Percentiles rank a stretch among this genome's conserved stretches.
Conservation (phyloP, 2,797 vertebrate genomes). For the Chelonia mydas region DNA sequence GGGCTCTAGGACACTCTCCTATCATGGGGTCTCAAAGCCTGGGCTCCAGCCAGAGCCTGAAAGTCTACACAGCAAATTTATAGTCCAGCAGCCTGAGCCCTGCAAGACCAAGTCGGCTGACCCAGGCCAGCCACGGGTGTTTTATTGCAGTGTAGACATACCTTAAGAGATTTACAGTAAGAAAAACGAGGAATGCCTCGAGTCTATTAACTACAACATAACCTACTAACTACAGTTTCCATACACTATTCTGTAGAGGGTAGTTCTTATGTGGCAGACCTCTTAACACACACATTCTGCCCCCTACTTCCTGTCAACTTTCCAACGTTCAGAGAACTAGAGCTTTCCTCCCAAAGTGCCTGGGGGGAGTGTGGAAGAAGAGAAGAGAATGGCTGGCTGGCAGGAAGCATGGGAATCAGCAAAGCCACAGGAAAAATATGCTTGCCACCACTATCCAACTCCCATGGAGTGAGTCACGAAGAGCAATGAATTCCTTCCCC, state of each 20-base stretch:
- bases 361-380: background rate
- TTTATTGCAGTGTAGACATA: background rate
- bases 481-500: background rate
- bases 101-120: background rate
- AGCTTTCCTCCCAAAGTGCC: background rate
- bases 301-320: background rate
- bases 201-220: no score
- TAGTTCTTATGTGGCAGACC: background rate
- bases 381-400: background rate
- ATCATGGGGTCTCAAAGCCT: no score
- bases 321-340: background rate
- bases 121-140: background rate
- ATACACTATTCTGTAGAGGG: background rate
- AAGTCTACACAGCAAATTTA: background rate
- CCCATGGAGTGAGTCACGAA: background rate
- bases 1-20: no score
- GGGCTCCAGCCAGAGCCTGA: background rate
- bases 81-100: no score
- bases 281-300: background rate
- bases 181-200: background rate
- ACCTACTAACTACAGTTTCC: no score
- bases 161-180: background rate
- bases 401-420: background rate
- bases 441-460: background rate
- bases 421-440: background rate